Evolutionary conservation across 2,888 invertebrate genomes (phyloP).

Genomic region (Liopterus haemorrhoidalis): DNA sequence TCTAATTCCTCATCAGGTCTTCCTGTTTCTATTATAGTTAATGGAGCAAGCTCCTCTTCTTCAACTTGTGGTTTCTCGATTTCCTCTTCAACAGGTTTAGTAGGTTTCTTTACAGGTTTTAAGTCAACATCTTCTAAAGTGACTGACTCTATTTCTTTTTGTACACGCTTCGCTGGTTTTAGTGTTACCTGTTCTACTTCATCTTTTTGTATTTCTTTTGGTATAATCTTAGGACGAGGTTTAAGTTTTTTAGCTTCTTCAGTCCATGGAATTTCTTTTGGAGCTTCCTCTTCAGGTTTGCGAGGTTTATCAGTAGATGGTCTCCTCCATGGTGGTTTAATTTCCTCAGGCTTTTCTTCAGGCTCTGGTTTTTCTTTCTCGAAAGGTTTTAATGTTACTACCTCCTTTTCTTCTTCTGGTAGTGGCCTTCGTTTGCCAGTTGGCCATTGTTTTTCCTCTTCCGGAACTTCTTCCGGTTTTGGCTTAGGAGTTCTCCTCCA

Average conservation of each 20-base stretch:
- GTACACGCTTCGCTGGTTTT: conserved; percentile 29
- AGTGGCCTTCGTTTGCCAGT: conserved; percentile 30
- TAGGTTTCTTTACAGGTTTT: conserved; percentile 30
- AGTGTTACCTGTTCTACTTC: conserved; percentile 52
- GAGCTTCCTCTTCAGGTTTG: conserved; percentile 36
- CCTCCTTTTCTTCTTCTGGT: conserved; percentile 35
- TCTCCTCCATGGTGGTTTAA: conserved; percentile 26
- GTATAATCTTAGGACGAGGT: conserved; percentile 34
- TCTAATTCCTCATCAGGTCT: conserved; percentile 28
- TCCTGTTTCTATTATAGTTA: conserved; percentile 34
- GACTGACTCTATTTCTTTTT: conserved; percentile 4
- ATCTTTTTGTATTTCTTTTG: conserved; percentile 41
- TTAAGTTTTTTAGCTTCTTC: conserved; percentile 39
- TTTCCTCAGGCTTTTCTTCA: conserved; percentile 29
- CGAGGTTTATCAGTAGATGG: conserved; percentile 29
- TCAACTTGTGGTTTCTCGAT: conserved; percentile 32
- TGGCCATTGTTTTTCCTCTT: conserved; percentile 27
- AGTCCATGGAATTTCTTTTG: conserved; percentile 42
- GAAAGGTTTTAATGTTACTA: conserved; percentile 31
- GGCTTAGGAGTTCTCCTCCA: conserved; percentile 33
- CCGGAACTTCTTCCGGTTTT: conserved; percentile 12
- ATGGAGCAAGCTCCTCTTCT: conserved; percentile 32
- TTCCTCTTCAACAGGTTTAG: conserved; percentile 34
- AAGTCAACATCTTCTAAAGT: conserved; percentile 36
- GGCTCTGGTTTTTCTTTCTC: conserved; percentile 30